Conservation (phyloP, 2,113 vertebrate genomes). For the Calonectris borealis region DNA sequence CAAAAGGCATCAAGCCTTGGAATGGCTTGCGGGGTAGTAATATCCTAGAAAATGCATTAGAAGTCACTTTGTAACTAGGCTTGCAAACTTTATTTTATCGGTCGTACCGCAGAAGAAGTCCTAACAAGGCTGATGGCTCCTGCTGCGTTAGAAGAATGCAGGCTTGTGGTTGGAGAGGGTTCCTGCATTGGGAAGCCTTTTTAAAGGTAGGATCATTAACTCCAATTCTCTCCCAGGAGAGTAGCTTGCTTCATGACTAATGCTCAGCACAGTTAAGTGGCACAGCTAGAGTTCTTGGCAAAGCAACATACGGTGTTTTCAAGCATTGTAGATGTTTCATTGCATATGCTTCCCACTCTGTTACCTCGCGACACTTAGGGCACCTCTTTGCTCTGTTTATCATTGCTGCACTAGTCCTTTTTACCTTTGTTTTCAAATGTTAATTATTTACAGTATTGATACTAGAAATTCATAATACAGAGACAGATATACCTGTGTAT, state of each 20-base stretch:
- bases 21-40: rapidly evolving
- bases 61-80: background rate
- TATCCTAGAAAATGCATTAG: background rate
- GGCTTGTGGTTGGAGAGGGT: rapidly evolving
- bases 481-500: background rate
- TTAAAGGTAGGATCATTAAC: background rate
- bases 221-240: background rate
- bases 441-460: background rate
- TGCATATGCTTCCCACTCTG: background rate
- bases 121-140: background rate
- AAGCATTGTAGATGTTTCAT: background rate
- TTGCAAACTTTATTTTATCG: background rate
- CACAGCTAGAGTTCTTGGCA: conserved; percentile 4
- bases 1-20: background rate
- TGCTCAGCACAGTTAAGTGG: background rate
- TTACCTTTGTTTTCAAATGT: background rate
- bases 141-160: background rate
- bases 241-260: background rate
- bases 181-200: background rate
- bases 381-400: background rate
- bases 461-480: background rate
- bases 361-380: background rate
- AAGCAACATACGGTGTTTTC: conserved; percentile 13
- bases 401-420: background rate
- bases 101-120: background rate